Conservation (phyloP, 1,140 invertebrate species). For the Pachypeltis micranthus region DNA sequence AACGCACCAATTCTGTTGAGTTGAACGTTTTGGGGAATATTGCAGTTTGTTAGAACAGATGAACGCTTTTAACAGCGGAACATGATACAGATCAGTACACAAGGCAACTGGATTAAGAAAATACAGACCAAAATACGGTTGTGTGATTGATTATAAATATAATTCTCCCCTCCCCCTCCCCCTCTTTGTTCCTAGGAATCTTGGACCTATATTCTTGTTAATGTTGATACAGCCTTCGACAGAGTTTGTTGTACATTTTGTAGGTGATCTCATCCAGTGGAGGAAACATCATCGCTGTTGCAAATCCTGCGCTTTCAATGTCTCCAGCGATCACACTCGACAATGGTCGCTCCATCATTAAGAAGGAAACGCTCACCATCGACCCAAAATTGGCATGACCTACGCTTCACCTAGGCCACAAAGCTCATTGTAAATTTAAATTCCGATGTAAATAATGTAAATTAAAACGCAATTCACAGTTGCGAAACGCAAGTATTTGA, state of each 20-base stretch:
- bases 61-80: no score
- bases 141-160: no score
- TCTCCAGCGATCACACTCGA: constrained; percentile 32
- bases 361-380: constrained; percentile 9
- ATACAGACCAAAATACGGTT: no score
- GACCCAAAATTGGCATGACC: constrained; percentile 6
- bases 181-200: not conserved
- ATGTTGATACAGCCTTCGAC: not conserved
- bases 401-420: not conserved
- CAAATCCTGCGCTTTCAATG: constrained; percentile 64
- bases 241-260: constrained; percentile 12
- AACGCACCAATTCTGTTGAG: no score
- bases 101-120: no score
- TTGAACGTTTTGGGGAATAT: no score
- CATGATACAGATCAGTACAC: no score
- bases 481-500: no score
- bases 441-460: no score
- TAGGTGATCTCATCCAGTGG: constrained; percentile 70
- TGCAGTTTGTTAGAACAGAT: no score
- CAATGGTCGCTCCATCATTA: constrained; percentile 1
- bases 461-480: no score
- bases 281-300: constrained; percentile 75
- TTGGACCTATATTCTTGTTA: not conserved
- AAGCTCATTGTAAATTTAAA: not conserved
- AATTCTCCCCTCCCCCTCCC: constrained; percentile 10